Evolutionary conservation across 23 tunicate species (phyloP).

Genomic region (Diplosoma virens): DNA sequence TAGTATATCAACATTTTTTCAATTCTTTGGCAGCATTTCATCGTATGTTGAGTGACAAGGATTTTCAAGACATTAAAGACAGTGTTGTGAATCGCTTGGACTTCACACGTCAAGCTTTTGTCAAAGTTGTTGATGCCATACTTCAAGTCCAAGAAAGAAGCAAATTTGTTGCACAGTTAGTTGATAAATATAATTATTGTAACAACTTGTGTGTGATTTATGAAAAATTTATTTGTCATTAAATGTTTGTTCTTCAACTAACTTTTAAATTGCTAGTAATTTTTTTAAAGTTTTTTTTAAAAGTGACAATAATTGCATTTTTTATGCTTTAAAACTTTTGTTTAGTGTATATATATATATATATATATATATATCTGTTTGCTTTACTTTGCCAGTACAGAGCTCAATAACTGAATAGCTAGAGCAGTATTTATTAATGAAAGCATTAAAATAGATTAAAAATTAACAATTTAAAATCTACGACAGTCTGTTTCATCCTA

Average conservation of each 20-base stretch:
- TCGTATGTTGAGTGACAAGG: slow-evolving; percentile 61
- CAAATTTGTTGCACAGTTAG: background rate
- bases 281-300: background rate
- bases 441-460: too few species aligned
- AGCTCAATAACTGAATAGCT: too few species aligned
- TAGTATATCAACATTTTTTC: background rate
- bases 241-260: background rate
- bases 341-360: too few species aligned
- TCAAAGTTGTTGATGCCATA: slow-evolving; percentile 75
- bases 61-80: slow-evolving; percentile 78
- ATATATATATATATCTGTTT: too few species aligned
- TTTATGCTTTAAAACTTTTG: background rate
- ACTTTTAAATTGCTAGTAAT: background rate
- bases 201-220: too few species aligned
- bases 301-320: background rate
- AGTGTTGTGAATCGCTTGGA: slow-evolving; percentile 63
- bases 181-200: background rate
- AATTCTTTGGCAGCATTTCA: slow-evolving; percentile 38
- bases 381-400: too few species aligned
- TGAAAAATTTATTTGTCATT: too few species aligned
- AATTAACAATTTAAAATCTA: too few species aligned
- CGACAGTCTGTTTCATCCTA: too few species aligned
- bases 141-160: slow-evolving; percentile 18
- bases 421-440: too few species aligned
- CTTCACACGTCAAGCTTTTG: slow-evolving; percentile 51